Evolutionary conservation across 2,113 vertebrate genomes (phyloP).

Genomic region (Panurus biarmicus): DNA sequence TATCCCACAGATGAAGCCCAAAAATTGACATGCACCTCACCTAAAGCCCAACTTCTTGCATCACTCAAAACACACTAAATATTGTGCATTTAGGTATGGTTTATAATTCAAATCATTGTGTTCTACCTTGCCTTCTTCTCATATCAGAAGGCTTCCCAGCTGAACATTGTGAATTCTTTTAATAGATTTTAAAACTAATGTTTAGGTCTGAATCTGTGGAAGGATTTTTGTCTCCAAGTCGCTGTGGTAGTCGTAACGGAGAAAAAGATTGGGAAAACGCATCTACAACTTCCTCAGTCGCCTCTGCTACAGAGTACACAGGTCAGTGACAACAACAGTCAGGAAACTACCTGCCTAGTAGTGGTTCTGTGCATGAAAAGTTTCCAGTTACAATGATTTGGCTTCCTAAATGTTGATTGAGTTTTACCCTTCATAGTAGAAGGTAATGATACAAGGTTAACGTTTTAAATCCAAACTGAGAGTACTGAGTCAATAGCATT

Average conservation of each 20-base stretch:
- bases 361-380: not conserved
- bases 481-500: not conserved
- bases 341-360: not conserved
- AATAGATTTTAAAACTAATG: not conserved
- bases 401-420: not conserved
- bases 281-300: constrained; percentile 93
- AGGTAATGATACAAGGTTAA: not conserved
- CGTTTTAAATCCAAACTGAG: not conserved
- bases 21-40: not conserved
- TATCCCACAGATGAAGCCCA: not conserved
- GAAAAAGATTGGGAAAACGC: constrained; percentile 98
- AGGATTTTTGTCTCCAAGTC: constrained; percentile 87
- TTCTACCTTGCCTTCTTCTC: not conserved
- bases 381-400: not conserved
- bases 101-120: not conserved
- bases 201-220: constrained; percentile 93
- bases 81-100: not conserved
- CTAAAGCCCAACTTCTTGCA: not conserved
- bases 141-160: not conserved
- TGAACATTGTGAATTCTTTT: not conserved
- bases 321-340: constrained; percentile 64
- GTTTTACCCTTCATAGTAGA: not conserved
- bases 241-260: constrained; percentile 89
- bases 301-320: constrained; percentile 94
- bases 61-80: not conserved